Percentiles rank a stretch among this genome's conserved stretches.
These are phyloP conservation scores for Aleiodes testaceus DNA, from an alignment of 2,888 invertebrate genomes.

Conservation along the genomic window DNA sequence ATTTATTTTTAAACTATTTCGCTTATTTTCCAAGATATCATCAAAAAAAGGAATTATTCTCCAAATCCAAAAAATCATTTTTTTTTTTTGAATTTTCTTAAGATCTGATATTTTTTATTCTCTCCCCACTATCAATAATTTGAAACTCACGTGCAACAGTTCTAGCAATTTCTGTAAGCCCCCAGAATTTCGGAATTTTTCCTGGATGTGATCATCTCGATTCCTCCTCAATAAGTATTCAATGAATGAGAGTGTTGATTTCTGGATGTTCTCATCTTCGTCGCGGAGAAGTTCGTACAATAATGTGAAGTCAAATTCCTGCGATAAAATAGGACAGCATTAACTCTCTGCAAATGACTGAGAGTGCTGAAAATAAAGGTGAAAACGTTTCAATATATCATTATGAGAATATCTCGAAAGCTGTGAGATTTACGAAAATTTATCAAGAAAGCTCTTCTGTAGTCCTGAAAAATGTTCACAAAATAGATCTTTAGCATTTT, in stretches of 20 bases:
- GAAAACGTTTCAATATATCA: background rate
- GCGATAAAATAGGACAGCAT: slow-evolving; percentile 42
- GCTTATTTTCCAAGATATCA: background rate
- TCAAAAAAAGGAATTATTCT: slow-evolving; percentile 25
- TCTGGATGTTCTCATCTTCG: slow-evolving; percentile 75
- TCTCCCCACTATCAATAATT: background rate
- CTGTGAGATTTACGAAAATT: too few species aligned
- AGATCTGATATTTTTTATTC: background rate
- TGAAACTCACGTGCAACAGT: slow-evolving; percentile 73
- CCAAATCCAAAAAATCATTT: slow-evolving; percentile 9
- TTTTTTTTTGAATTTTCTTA: slow-evolving; percentile 8
- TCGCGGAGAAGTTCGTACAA: slow-evolving; percentile 74
- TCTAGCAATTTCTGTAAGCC: slow-evolving; percentile 74
- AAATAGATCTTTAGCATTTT: too few species aligned
- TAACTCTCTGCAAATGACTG: background rate
- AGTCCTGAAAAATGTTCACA: too few species aligned
- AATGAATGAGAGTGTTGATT: slow-evolving; percentile 73
- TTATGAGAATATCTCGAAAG: background rate
- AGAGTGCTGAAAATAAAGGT: background rate
- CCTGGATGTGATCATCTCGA: slow-evolving; percentile 74
- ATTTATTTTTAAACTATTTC: too few species aligned
- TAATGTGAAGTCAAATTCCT: slow-evolving; percentile 74
- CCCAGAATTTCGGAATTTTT: slow-evolving; percentile 74
- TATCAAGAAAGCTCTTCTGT: too few species aligned
- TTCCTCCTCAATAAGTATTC: slow-evolving; percentile 73